phyloP scores from a whole-genome alignment of 1,140 invertebrate genomes.

The Oedothorax gibbosus region DNA sequence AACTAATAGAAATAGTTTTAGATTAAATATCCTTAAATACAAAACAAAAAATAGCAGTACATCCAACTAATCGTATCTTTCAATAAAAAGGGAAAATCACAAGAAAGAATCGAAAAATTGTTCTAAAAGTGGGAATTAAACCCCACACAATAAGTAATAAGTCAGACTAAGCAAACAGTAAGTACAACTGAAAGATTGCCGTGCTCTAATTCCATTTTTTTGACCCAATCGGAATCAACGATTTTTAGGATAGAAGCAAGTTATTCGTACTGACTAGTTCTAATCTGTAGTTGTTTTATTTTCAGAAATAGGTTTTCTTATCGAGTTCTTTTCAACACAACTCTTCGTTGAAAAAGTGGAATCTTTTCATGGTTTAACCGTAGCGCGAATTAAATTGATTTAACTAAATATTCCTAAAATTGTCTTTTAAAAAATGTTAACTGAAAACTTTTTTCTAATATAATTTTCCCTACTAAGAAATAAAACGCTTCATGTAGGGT shows the following conservation, averaged over 20 bases:
- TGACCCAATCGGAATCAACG: conserved; percentile 26
- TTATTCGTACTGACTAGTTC: too few relatives aligned
- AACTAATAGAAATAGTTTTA: too few relatives aligned
- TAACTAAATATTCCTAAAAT: too few relatives aligned
- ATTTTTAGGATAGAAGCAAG: conserved; percentile 20
- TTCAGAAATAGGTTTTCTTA: conserved; percentile 14
- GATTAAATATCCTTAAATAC: too few relatives aligned
- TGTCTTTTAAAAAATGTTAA: too few relatives aligned
- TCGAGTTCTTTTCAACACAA: neutral
- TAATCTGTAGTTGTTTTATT: conserved; percentile 15
- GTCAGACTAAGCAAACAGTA: conserved; percentile 31
- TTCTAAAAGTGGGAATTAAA: conserved; percentile 36
- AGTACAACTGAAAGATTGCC: conserved; percentile 27
- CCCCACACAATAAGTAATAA: conserved; percentile 46
- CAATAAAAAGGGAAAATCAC: conserved; percentile 13
- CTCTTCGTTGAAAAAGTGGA: conserved; percentile 11
- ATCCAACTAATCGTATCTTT: too few relatives aligned
- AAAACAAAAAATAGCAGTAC: too few relatives aligned
- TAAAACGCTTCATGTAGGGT: too few relatives aligned
- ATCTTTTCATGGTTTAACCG: too few relatives aligned
- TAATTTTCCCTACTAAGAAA: too few relatives aligned
- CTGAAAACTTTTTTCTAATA: too few relatives aligned
- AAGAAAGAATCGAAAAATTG: conserved; percentile 25
- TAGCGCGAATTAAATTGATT: too few relatives aligned
- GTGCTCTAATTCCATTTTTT: conserved; percentile 53